Evolutionary conservation across 1,140 invertebrate species (phyloP).

Genomic region (Halesus radiatus): DNA sequence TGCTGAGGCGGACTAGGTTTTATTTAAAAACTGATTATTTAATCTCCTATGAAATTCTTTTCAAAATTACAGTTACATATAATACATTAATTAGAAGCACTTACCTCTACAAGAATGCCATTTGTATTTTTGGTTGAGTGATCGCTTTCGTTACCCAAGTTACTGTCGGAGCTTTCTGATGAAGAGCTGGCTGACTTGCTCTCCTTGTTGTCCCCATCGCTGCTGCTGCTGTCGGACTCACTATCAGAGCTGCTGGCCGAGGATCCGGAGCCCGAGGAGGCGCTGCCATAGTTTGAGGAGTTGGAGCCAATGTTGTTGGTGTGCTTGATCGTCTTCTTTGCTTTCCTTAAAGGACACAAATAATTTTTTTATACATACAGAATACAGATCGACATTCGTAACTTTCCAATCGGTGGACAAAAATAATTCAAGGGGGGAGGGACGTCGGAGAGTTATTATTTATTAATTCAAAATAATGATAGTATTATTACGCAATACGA

Average conservation of each 20-base stretch:
- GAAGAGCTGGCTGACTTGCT: slow-evolving; percentile 63
- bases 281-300: slow-evolving; percentile 62
- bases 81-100: neutral
- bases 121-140: slow-evolving; percentile 45
- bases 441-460: no score
- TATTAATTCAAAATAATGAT: no score
- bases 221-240: slow-evolving; percentile 54
- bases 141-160: slow-evolving; percentile 65
- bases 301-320: slow-evolving; percentile 50
- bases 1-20: no score
- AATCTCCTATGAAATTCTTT: no score
- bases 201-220: slow-evolving; percentile 58
- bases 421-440: no score
- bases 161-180: slow-evolving; percentile 61
- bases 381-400: no score
- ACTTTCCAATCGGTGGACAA: no score
- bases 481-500: no score
- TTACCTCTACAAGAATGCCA: slow-evolving; percentile 27
- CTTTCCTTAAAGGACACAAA: neutral
- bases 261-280: slow-evolving; percentile 40
- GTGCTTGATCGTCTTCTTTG: slow-evolving; percentile 46
- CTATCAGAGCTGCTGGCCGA: slow-evolving; percentile 51
- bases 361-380: no score
- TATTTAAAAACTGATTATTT: no score
- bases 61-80: no score